A percentile compares a stretch with the other conserved stretches of the same genome.
These are phyloP conservation scores for Nasonovia ribisnigri DNA, from an alignment of 2,888 invertebrate genomes.

Conservation along the genomic window DNA sequence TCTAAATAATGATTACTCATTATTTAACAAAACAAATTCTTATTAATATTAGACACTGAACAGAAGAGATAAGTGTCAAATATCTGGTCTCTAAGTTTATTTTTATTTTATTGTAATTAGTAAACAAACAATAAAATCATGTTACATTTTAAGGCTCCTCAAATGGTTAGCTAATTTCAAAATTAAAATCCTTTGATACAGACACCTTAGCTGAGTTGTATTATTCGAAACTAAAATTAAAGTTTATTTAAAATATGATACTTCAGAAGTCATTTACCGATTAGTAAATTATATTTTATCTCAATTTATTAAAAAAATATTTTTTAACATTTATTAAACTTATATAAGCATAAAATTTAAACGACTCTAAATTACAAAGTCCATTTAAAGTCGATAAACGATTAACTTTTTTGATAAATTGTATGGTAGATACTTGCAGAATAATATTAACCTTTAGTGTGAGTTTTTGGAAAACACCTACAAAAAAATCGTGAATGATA, in stretches of 20 bases:
- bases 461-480: background rate
- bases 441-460: background rate
- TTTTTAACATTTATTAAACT: background rate
- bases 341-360: background rate
- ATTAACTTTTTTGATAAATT: background rate
- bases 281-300: background rate
- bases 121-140: background rate
- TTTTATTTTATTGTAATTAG: background rate
- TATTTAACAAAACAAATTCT: background rate
- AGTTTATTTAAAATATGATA: background rate
- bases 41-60: background rate
- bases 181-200: background rate
- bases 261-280: background rate
- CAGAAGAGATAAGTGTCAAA: background rate
- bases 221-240: background rate
- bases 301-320: background rate
- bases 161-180: background rate
- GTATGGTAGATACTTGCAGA: background rate
- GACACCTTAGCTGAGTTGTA: background rate
- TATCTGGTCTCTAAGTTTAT: background rate
- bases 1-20: background rate
- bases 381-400: background rate
- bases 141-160: background rate
- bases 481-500: background rate
- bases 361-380: background rate